phyloP scores from a whole-genome alignment of 2,797 vertebrate species.

The Sphenopsis melanotis region DNA sequence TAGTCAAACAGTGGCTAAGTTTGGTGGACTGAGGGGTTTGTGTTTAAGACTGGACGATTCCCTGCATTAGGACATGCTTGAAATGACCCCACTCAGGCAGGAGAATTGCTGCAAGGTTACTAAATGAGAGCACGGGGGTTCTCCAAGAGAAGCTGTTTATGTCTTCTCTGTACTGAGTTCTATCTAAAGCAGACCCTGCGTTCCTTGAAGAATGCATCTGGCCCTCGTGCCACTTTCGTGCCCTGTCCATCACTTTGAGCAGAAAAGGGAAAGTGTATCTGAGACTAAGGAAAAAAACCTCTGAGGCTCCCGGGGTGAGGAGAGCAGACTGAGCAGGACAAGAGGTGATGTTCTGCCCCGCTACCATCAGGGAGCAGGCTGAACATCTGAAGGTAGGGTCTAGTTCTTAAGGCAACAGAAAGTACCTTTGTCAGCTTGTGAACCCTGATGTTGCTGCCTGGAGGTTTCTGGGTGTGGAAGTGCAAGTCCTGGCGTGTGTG shows the following conservation, averaged over 20 bases:
- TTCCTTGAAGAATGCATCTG: not conserved
- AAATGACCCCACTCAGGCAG: not conserved
- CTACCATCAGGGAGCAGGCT: not conserved
- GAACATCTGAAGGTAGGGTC: not conserved
- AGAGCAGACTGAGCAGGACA: not conserved
- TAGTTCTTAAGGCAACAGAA: not conserved
- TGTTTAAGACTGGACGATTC: not conserved
- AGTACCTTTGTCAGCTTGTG: rapidly evolving
- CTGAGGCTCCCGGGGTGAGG: not conserved
- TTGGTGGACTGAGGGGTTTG: not conserved
- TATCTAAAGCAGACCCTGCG: not conserved
- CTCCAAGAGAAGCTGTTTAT: not conserved
- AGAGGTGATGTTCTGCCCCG: not conserved
- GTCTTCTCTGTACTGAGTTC: not conserved
- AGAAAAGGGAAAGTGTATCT: not conserved
- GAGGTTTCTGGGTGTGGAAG: constrained; percentile 17
- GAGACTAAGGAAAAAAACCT: not conserved
- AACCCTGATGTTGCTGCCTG: not conserved
- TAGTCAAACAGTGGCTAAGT: not conserved
- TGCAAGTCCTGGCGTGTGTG: not conserved
- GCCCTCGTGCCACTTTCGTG: not conserved
- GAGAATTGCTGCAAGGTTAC: not conserved
- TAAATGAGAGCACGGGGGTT: not conserved
- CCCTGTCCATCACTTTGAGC: not conserved
- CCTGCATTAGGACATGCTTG: not conserved